A percentile compares a stretch with the other conserved stretches of the same genome.
These are phyloP conservation scores for Deladenus siricidicola DNA, from an alignment of 2,888 invertebrate genomes.

Conservation along the genomic window DNA sequence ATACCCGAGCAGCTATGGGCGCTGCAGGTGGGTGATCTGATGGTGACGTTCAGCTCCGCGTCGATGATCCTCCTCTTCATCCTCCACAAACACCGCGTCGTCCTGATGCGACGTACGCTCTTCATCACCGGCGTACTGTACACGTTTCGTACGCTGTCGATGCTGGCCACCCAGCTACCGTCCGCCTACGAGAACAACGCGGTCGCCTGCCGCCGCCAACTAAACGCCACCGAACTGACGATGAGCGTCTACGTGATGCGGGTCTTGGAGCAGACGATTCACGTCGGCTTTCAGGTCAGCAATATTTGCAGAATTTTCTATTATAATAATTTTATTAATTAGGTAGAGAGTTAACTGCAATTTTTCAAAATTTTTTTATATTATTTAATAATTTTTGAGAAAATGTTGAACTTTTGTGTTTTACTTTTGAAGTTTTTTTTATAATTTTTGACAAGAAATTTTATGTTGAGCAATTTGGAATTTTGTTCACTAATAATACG, in stretches of 20 bases:
- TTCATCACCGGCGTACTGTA: conserved; percentile 34
- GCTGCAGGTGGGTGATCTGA: conserved; percentile 33
- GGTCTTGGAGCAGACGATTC: conserved; percentile 43
- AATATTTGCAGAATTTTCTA: conserved; percentile 1
- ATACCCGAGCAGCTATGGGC: conserved; percentile 38
- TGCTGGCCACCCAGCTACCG: conserved; percentile 36
- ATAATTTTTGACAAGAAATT: no score
- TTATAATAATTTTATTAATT: no score
- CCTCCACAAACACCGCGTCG: conserved; percentile 33
- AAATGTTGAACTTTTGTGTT: no score
- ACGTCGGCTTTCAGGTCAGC: conserved; percentile 48
- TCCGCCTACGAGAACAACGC: conserved; percentile 45
- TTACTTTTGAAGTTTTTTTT: no score
- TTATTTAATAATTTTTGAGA: no score
- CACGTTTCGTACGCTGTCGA: conserved; percentile 15
- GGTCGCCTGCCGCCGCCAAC: conserved; percentile 32
- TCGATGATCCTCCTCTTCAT: conserved; percentile 26
- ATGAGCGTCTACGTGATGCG: conserved; percentile 32
- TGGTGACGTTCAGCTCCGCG: conserved; percentile 30
- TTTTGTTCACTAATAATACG: no score
- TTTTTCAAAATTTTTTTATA: no score
- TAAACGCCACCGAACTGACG: conserved; percentile 20
- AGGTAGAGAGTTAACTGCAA: no score
- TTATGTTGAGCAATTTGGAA: no score
- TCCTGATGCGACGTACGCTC: conserved; percentile 29